Percentiles rank a stretch among this genome's conserved stretches.
phyloP scores from a whole-genome alignment of 2,113 vertebrate genomes.

The Misgurnus anguillicaudatus region DNA sequence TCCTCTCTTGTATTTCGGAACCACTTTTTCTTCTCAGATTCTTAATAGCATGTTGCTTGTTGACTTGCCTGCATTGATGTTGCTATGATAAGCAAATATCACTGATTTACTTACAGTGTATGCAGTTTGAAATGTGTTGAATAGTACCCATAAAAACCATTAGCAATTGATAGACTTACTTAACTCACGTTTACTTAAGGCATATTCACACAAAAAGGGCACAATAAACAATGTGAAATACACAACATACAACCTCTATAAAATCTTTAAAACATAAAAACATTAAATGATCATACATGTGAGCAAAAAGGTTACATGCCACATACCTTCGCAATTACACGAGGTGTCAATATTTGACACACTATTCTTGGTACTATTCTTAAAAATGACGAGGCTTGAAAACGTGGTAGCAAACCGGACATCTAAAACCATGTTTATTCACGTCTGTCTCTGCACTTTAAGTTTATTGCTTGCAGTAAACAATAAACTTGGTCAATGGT shows the following conservation, averaged over 20 bases:
- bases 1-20: neutral
- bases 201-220: constrained; percentile 7
- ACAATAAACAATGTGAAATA: neutral
- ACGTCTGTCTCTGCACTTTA: too few relatives aligned
- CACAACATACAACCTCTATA: neutral
- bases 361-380: too few relatives aligned
- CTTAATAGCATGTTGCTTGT: constrained; percentile 69
- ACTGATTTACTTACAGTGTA: constrained; percentile 40
- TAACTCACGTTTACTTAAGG: neutral
- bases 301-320: too few relatives aligned
- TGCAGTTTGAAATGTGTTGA: constrained; percentile 6
- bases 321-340: too few relatives aligned
- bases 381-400: too few relatives aligned
- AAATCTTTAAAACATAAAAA: too few relatives aligned
- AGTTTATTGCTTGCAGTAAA: too few relatives aligned
- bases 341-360: too few relatives aligned
- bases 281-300: too few relatives aligned
- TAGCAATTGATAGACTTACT: neutral
- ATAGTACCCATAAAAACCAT: neutral
- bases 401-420: too few relatives aligned
- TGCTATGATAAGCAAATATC: neutral
- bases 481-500: too few relatives aligned
- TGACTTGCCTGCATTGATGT: constrained; percentile 55
- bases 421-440: too few relatives aligned
- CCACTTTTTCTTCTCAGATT: constrained; percentile 3